A percentile compares a stretch with the other conserved stretches of the same genome.
These are phyloP conservation scores for Salvator merianae DNA, from an alignment of 2,113 vertebrate species.

Conservation along the genomic window DNA sequence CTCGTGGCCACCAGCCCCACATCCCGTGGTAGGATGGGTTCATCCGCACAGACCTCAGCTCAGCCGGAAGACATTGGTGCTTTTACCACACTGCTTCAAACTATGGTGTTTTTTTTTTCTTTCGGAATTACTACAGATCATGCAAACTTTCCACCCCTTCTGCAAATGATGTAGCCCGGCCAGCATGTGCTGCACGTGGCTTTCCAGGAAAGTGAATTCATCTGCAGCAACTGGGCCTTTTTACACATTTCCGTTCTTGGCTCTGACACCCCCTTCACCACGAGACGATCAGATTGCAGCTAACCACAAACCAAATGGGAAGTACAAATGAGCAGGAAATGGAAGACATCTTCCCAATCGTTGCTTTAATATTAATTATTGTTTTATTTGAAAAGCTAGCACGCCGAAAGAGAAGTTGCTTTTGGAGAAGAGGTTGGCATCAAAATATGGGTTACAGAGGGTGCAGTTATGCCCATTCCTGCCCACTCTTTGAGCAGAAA, in stretches of 20 bases:
- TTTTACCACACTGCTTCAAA: not conserved
- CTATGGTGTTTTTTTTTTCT: too few species aligned
- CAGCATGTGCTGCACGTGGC: not conserved
- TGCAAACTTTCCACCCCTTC: too few species aligned
- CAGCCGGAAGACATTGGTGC: too few species aligned
- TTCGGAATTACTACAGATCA: too few species aligned
- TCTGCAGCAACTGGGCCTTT: not conserved
- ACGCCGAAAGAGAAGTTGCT: too few species aligned
- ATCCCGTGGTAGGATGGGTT: too few species aligned
- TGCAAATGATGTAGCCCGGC: not conserved
- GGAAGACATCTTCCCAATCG: not conserved
- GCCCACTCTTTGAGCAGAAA: too few species aligned
- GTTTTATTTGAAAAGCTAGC: not conserved
- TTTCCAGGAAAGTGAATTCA: not conserved
- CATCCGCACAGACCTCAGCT: too few species aligned
- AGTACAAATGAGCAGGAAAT: not conserved
- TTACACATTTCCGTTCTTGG: not conserved
- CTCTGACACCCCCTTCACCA: not conserved
- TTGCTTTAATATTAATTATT: not conserved
- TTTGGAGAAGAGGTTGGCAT: not conserved
- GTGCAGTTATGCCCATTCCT: too few species aligned
- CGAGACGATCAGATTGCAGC: not conserved
- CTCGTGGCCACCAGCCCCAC: too few species aligned
- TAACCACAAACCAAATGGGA: not conserved
- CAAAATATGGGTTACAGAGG: not conserved